A percentile compares a stretch with the other conserved stretches of the same genome.
Conservation (phyloP, 2,113 vertebrate species). For the Polypterus senegalus region DNA sequence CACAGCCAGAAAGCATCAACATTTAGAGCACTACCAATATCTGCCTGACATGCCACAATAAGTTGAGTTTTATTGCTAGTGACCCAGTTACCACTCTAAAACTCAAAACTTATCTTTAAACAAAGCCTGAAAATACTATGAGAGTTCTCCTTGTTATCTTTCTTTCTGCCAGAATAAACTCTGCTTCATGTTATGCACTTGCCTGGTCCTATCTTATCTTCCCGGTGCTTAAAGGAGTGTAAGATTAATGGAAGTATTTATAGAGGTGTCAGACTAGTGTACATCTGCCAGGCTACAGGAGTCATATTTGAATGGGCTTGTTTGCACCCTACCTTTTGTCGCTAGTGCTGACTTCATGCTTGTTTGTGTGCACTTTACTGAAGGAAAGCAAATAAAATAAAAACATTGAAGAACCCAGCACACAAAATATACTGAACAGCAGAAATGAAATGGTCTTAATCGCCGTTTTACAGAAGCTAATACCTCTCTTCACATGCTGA, state of each 20-base stretch:
- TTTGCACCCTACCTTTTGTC: not conserved
- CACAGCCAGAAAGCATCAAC: not conserved
- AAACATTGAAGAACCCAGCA: too few relatives aligned
- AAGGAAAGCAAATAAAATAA: too few relatives aligned
- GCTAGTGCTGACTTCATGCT: too few relatives aligned
- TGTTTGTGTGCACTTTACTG: too few relatives aligned
- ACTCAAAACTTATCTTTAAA: not conserved
- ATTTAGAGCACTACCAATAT: not conserved
- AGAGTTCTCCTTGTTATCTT: not conserved
- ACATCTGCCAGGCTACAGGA: not conserved
- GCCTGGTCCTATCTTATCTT: not conserved
- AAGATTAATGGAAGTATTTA: slow-evolving; percentile 6
- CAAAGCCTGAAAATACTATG: not conserved
- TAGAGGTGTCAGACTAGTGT: not conserved
- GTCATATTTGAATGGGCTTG: not conserved
- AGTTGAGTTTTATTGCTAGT: slow-evolving; percentile 1
- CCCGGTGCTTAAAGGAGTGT: slow-evolving; percentile 4
- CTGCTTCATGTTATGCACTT: not conserved
- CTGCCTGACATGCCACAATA: not conserved
- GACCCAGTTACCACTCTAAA: not conserved
- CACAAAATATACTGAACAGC: too few relatives aligned
- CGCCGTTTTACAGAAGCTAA: too few relatives aligned
- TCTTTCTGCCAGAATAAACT: slow-evolving; percentile 1
- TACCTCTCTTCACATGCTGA: too few relatives aligned
- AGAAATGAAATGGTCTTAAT: too few relatives aligned